phyloP scores from a whole-genome alignment of 2,888 invertebrate genomes.

The Ectemnius lituratus region DNA sequence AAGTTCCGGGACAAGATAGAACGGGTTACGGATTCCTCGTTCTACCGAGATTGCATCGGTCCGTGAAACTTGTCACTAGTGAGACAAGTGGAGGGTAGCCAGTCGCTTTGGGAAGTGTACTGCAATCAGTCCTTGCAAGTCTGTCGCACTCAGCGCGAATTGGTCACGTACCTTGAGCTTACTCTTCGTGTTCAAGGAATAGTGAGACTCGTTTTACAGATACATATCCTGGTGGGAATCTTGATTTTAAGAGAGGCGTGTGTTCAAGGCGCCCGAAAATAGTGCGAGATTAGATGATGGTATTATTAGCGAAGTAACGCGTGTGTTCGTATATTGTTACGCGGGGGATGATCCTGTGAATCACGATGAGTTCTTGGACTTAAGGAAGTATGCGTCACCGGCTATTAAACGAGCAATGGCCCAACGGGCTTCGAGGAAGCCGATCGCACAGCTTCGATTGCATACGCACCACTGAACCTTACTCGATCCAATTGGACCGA shows the following conservation, averaged over 20 bases:
- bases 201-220: neutral
- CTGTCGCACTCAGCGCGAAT: too few species aligned
- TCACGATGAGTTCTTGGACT: constrained; percentile 32
- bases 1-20: too few species aligned
- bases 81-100: too few species aligned
- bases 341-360: constrained; percentile 47
- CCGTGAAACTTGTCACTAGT: too few species aligned
- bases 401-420: constrained; percentile 37
- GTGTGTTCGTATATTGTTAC: neutral
- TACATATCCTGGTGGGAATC: constrained; percentile 19
- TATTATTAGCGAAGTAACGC: neutral
- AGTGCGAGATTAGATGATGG: constrained; percentile 20
- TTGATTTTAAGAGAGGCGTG: constrained; percentile 18
- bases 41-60: too few species aligned
- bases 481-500: constrained; percentile 45
- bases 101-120: too few species aligned
- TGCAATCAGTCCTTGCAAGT: too few species aligned
- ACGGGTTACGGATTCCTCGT: too few species aligned
- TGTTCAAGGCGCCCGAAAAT: constrained; percentile 28
- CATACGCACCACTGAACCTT: constrained; percentile 26
- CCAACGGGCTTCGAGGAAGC: constrained; percentile 33
- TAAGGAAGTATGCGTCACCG: constrained; percentile 51
- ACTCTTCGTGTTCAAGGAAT: too few species aligned
- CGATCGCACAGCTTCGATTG: constrained; percentile 39
- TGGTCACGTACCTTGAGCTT: too few species aligned